phyloP scores from a whole-genome alignment of 30 jellyfish, hydroid and myxozoan species.

The Rhopilema esculentum region DNA sequence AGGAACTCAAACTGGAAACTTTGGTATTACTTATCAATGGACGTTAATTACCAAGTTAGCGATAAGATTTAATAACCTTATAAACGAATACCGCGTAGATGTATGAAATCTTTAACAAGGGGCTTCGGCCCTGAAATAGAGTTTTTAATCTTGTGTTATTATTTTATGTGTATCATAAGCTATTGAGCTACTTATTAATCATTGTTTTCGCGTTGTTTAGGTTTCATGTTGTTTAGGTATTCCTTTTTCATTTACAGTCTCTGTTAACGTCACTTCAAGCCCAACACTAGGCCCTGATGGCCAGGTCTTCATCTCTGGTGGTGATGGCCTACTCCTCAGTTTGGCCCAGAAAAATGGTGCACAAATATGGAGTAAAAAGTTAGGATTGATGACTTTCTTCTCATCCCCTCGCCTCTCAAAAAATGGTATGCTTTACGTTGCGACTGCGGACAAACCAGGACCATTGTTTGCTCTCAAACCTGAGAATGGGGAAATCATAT shows the following conservation, averaged over 20 bases:
- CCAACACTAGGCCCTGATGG: slow-evolving; percentile 79
- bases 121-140: too few relatives aligned
- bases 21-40: too few relatives aligned
- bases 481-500: slow-evolving; percentile 59
- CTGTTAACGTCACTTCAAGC: slow-evolving; percentile 72
- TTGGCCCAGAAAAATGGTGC: slow-evolving; percentile 47
- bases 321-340: slow-evolving; percentile 79
- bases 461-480: slow-evolving; percentile 73
- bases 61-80: too few relatives aligned
- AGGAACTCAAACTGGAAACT: too few relatives aligned
- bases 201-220: too few relatives aligned
- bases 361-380: slow-evolving; percentile 70
- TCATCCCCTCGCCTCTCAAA: slow-evolving; percentile 88
- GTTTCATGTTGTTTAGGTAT: too few relatives aligned
- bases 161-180: too few relatives aligned
- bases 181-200: too few relatives aligned
- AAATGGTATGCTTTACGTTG: slow-evolving; percentile 79
- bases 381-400: slow-evolving; percentile 80
- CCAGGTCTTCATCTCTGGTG: slow-evolving; percentile 78
- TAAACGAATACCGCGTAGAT: too few relatives aligned
- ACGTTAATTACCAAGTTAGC: too few relatives aligned
- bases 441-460: slow-evolving; percentile 85
- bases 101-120: too few relatives aligned
- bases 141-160: too few relatives aligned
- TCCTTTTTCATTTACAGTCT: slow-evolving; percentile 60